Conservation (phyloP, 2,797 vertebrate genomes). For the Myotis pilosus region DNA sequence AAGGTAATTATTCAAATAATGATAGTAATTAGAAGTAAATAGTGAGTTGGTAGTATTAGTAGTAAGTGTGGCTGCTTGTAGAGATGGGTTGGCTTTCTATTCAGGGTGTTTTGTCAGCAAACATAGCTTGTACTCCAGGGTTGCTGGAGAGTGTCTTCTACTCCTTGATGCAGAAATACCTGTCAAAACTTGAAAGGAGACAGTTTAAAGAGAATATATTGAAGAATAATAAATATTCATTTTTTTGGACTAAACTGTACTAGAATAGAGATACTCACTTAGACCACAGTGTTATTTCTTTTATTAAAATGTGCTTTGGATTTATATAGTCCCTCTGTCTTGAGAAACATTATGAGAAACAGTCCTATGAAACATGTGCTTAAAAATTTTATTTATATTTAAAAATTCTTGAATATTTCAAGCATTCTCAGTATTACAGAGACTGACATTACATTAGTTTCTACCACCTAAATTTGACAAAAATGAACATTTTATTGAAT, state of each 20-base stretch:
- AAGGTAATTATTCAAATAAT: conserved; percentile 13
- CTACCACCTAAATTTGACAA: conserved; percentile 25
- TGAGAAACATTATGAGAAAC: not conserved
- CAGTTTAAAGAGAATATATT: not conserved
- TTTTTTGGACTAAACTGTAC: not conserved
- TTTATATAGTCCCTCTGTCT: not conserved
- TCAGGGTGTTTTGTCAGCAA: not conserved
- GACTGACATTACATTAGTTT: not conserved
- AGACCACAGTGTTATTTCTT: not conserved
- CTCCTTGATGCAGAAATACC: not conserved
- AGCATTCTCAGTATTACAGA: not conserved
- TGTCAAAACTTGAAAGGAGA: not conserved
- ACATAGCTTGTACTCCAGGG: not conserved
- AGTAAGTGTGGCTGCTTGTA: not conserved
- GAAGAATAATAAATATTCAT: not conserved
- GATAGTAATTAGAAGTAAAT: conserved; percentile 26
- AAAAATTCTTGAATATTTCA: conserved; percentile 21
- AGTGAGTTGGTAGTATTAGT: not conserved
- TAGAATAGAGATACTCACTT: not conserved
- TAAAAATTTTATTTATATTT: conserved; percentile 11
- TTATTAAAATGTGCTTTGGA: not conserved
- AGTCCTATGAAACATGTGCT: not conserved
- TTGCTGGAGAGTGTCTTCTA: not conserved
- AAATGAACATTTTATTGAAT: conserved; percentile 36
- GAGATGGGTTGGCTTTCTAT: not conserved